Percentiles rank a stretch among this genome's conserved stretches.
phyloP scores from a whole-genome alignment of 2,113 vertebrate species.

The Thalassarche chlororhynchos region DNA sequence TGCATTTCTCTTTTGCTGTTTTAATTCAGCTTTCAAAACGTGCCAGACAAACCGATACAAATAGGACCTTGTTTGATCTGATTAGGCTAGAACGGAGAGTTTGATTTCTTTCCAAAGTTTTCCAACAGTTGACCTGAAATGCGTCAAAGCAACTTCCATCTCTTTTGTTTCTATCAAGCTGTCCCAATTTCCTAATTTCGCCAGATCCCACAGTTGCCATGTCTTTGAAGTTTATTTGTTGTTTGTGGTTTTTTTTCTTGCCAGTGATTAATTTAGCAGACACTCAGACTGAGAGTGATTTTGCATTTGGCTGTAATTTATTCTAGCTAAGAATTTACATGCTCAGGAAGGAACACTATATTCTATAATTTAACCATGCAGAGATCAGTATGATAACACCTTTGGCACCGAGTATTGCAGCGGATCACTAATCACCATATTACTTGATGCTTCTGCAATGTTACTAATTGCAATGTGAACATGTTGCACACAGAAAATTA shows the following conservation, averaged over 20 bases:
- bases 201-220: not conserved
- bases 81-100: constrained; percentile 18
- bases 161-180: not conserved
- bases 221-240: constrained; percentile 28
- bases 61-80: constrained; percentile 43
- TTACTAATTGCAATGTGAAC: not conserved
- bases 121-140: constrained; percentile 41
- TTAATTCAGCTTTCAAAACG: not conserved
- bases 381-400: not conserved
- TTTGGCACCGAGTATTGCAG: not conserved
- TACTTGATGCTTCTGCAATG: not conserved
- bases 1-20: not conserved
- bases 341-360: not conserved
- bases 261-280: constrained; percentile 40
- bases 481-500: not conserved
- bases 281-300: constrained; percentile 20
- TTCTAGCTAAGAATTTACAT: constrained; percentile 10
- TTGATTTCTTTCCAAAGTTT: constrained; percentile 43
- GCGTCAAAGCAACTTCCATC: not conserved
- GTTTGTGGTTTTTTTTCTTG: not conserved
- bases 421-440: not conserved
- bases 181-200: constrained; percentile 11
- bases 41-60: constrained; percentile 47
- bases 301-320: not conserved
- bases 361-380: not conserved